These are phyloP conservation scores for Lasioglossum zephyrum DNA, from an alignment of 2,888 invertebrate genomes.

Conservation along the genomic window DNA sequence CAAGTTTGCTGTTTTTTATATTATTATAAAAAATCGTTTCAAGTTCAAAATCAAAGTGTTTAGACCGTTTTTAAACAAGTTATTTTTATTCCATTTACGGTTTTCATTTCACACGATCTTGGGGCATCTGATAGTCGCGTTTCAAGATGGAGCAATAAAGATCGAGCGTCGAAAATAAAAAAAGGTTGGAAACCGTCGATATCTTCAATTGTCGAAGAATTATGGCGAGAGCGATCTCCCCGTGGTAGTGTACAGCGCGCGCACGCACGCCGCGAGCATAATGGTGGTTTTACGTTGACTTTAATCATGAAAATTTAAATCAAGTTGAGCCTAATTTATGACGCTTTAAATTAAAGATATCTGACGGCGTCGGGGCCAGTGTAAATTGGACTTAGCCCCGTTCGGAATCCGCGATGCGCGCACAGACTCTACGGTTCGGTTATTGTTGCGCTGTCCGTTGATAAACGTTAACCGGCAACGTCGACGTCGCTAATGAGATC, in stretches of 20 bases:
- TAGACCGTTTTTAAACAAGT: too few species aligned
- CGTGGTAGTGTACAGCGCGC: background rate
- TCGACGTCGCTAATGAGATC: constrained; percentile 26
- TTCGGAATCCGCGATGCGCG: constrained; percentile 3
- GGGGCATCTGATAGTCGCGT: background rate
- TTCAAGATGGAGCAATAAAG: background rate
- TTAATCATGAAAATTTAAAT: constrained; percentile 43
- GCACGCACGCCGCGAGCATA: background rate
- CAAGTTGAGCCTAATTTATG: constrained; percentile 33
- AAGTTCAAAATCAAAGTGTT: too few species aligned
- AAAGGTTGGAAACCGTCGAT: background rate
- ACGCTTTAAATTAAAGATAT: constrained; percentile 35
- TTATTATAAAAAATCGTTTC: too few species aligned
- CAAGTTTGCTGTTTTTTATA: too few species aligned
- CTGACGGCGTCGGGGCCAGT: background rate
- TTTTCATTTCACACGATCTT: background rate
- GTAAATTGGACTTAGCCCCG: constrained; percentile 35
- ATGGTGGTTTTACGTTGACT: constrained; percentile 19
- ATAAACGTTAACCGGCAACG: constrained; percentile 25
- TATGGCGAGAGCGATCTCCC: background rate
- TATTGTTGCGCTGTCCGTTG: background rate
- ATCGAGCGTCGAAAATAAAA: background rate
- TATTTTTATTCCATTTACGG: background rate
- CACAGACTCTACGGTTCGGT: background rate
- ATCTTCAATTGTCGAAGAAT: background rate